phyloP scores from a whole-genome alignment of 2,113 vertebrate genomes.

The Sterrhoptilus dennistouni region DNA sequence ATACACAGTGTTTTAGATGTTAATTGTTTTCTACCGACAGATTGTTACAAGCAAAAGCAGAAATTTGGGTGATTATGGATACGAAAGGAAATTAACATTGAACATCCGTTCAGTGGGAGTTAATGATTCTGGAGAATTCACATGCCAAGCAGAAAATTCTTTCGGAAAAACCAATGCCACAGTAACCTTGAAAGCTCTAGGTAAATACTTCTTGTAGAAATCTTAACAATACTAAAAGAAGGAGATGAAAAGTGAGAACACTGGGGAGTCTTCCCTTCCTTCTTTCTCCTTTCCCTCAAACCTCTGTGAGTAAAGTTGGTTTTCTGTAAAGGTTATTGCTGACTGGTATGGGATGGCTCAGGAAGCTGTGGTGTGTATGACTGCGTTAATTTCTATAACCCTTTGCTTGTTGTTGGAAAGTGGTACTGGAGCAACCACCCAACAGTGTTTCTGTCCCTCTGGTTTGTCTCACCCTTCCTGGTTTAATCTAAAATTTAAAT shows the following conservation, averaged over 20 bases:
- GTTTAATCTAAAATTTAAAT: conserved; percentile 26
- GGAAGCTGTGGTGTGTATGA: background rate
- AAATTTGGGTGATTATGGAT: conserved; percentile 73
- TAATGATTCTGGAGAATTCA: conserved; percentile 86
- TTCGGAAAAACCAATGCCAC: conserved; percentile 82
- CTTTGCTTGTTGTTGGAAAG: background rate
- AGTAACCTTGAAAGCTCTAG: conserved; percentile 88
- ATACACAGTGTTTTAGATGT: conserved; percentile 78
- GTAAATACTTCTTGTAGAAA: conserved; percentile 75
- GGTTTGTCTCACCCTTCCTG: background rate
- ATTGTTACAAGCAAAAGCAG: conserved; percentile 65
- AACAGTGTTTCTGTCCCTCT: background rate
- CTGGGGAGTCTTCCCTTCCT: background rate
- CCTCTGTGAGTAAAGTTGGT: background rate
- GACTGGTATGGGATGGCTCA: background rate
- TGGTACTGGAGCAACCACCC: background rate
- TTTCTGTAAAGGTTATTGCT: conserved; percentile 34
- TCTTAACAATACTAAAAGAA: conserved; percentile 22
- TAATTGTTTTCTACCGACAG: conserved; percentile 75
- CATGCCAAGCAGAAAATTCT: conserved; percentile 86
- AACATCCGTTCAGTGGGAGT: conserved; percentile 78
- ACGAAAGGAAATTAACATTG: conserved; percentile 78
- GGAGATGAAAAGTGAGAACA: conserved; percentile 14
- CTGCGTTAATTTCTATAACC: background rate
- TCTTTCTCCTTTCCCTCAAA: background rate